Evolutionary conservation across 2,113 vertebrate species (phyloP).

Genomic region (Nasalis larvatus): DNA sequence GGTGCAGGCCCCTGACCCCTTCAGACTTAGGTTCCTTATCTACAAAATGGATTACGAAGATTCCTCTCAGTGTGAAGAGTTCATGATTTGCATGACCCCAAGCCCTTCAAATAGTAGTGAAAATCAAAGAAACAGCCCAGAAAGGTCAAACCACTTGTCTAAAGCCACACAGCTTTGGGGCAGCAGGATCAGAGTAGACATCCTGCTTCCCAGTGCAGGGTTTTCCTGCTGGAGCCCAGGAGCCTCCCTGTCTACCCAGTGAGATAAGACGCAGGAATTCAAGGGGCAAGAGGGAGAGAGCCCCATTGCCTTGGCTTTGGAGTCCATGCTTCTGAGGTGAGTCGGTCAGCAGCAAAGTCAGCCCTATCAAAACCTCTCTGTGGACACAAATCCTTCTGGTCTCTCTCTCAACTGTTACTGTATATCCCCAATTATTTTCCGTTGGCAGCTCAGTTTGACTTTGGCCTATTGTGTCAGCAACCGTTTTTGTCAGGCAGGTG

Average conservation of each 20-base stretch:
- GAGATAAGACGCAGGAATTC: not conserved
- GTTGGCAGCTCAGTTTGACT: not conserved
- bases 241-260: not conserved
- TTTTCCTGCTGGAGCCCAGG: not conserved
- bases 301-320: not conserved
- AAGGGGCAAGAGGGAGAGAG: not conserved
- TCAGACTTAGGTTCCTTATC: not conserved
- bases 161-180: not conserved
- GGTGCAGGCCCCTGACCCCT: not conserved
- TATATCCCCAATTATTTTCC: not conserved
- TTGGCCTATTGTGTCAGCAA: not conserved
- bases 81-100: not conserved
- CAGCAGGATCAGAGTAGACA: not conserved
- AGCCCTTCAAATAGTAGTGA: not conserved
- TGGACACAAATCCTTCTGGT: not conserved
- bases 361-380: not conserved
- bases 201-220: not conserved
- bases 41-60: not conserved
- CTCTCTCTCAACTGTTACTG: not conserved
- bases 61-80: not conserved
- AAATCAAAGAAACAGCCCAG: not conserved
- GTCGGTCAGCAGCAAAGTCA: not conserved
- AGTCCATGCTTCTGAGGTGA: not conserved
- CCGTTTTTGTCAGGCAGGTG: not conserved
- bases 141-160: not conserved